phyloP scores from a whole-genome alignment of 2,113 vertebrate species.

The Pogonocichla stellata region DNA sequence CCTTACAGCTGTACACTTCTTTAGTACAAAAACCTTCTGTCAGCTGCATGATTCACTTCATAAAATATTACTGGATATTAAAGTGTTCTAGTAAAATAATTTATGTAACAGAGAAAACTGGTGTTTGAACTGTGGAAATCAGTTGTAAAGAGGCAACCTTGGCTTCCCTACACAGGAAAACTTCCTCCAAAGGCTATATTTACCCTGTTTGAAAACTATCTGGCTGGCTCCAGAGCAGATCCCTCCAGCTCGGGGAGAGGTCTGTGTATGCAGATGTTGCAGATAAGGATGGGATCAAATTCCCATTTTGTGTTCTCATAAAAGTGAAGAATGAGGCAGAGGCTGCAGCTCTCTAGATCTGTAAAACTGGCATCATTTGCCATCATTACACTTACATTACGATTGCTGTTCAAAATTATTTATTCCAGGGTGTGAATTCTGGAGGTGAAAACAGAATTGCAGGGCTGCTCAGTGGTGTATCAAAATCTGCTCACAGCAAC shows the following conservation, averaged over 20 bases:
- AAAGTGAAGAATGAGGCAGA: not conserved
- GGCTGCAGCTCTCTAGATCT: not conserved
- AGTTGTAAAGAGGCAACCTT: slow-evolving; percentile 58
- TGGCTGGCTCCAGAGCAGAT: slow-evolving; percentile 13
- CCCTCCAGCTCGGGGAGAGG: slow-evolving; percentile 22
- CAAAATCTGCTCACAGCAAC: not conserved
- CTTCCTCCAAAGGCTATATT: slow-evolving; percentile 61
- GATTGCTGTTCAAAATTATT: not conserved
- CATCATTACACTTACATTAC: not conserved
- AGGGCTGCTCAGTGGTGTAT: not conserved
- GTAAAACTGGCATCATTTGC: not conserved
- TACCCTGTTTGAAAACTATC: slow-evolving; percentile 51
- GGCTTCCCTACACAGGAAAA: slow-evolving; percentile 53
- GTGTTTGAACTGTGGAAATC: slow-evolving; percentile 63
- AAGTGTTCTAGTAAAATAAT: slow-evolving; percentile 65
- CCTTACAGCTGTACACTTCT: slow-evolving; percentile 26
- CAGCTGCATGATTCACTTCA: slow-evolving; percentile 47
- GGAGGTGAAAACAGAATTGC: not conserved
- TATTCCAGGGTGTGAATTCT: not conserved
- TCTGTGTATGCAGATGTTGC: slow-evolving; percentile 46
- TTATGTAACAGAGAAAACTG: slow-evolving; percentile 53
- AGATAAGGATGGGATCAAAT: slow-evolving; percentile 53
- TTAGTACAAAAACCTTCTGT: slow-evolving; percentile 44
- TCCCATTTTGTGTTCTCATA: slow-evolving; percentile 1
- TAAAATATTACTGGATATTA: slow-evolving; percentile 62